Conservation (phyloP, 2,113 vertebrate genomes). For the Dryoscopus gambensis region DNA sequence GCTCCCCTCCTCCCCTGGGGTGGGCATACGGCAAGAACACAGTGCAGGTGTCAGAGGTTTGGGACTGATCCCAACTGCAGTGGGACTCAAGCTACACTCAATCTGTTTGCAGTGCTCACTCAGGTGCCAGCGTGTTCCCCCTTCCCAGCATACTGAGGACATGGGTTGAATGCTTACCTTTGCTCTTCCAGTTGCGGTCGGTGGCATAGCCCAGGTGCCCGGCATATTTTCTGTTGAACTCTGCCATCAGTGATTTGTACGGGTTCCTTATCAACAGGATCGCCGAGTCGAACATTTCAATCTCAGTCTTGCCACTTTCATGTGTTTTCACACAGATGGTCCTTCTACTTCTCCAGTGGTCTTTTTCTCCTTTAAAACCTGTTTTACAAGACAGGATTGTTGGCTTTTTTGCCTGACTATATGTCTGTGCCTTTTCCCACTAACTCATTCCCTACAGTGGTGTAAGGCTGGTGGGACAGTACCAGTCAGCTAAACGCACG, state of each 20-base stretch:
- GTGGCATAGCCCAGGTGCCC: conserved; percentile 96
- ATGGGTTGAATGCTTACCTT: conserved; percentile 72
- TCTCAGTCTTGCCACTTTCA: conserved; percentile 90
- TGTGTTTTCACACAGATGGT: conserved; percentile 97
- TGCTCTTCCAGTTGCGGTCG: conserved; percentile 90
- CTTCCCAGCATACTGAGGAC: background rate
- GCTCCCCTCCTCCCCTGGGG: background rate
- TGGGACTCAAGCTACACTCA: background rate
- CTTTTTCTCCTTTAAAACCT: conserved; percentile 99
- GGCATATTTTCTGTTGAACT: conserved; percentile 94
- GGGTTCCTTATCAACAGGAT: conserved; percentile 95
- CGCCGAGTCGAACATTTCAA: conserved; percentile 91
- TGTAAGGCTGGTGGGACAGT: background rate
- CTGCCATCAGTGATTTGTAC: conserved; percentile 89
- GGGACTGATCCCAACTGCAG: background rate
- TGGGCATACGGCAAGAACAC: rapidly evolving
- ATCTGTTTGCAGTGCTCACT: background rate
- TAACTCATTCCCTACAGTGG: background rate
- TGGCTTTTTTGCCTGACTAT: background rate
- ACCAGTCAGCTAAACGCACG: background rate
- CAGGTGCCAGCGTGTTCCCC: rapidly evolving
- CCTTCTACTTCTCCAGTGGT: conserved; percentile 94
- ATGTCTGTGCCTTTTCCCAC: background rate
- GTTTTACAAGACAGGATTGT: background rate
- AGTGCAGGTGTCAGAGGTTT: background rate